Evolutionary conservation across 2,797 vertebrate species (phyloP).

Genomic region (Coregonus ussuriensis): DNA sequence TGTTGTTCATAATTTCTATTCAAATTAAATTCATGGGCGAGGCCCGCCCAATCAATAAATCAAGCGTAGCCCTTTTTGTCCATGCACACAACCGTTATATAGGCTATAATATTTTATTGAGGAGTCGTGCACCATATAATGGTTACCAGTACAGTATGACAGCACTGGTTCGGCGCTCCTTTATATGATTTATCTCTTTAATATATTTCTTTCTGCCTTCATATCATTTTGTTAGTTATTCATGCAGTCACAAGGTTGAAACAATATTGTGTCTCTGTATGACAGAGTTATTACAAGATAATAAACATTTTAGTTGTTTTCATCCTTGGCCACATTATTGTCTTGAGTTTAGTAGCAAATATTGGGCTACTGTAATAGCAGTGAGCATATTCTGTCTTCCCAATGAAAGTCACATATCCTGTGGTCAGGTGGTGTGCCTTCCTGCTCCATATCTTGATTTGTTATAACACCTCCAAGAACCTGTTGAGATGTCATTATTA

Average conservation of each 20-base stretch:
- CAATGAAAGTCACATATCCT: neutral
- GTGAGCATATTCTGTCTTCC: neutral
- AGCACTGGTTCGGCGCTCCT: neutral
- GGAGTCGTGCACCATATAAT: neutral
- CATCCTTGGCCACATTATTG: neutral
- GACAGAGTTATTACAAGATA: neutral
- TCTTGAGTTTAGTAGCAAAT: slow-evolving; percentile 1
- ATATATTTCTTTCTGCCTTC: neutral
- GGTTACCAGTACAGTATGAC: neutral
- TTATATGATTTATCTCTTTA: neutral
- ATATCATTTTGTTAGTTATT: neutral
- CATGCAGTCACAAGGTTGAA: neutral
- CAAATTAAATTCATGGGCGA: slow-evolving; percentile 2
- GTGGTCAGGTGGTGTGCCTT: neutral
- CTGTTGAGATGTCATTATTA: neutral
- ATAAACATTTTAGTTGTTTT: neutral
- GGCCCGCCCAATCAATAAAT: slow-evolving; percentile 1
- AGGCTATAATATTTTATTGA: neutral
- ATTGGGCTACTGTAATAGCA: neutral
- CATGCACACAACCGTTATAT: neutral
- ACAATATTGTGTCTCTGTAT: neutral
- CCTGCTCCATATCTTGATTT: neutral
- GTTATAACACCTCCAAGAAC: neutral
- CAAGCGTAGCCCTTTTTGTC: neutral
- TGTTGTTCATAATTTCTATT: neutral